These are phyloP conservation scores for Spinus olivaceus DNA, from an alignment of 2,797 vertebrate species.

Conservation along the genomic window DNA sequence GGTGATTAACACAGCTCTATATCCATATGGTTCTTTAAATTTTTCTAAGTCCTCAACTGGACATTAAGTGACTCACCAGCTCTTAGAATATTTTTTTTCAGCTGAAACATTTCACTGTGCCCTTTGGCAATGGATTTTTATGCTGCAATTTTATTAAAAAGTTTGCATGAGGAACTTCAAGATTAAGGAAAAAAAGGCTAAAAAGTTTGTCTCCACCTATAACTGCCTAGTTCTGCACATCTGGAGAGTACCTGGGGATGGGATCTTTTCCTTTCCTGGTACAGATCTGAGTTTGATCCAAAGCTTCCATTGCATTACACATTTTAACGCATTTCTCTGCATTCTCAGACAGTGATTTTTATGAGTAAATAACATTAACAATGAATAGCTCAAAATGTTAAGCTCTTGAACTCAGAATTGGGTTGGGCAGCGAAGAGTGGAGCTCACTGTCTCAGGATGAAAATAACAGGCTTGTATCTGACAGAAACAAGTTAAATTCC, in stretches of 20 bases:
- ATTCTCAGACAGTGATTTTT: slow-evolving; percentile 54
- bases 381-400: slow-evolving; percentile 19
- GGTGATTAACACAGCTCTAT: background rate
- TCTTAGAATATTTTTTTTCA: background rate
- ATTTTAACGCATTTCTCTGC: slow-evolving; percentile 24
- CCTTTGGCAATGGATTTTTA: slow-evolving; percentile 26
- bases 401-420: slow-evolving; percentile 15
- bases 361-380: slow-evolving; percentile 37
- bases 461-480: background rate
- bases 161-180: background rate
- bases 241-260: background rate
- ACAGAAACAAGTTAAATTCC: slow-evolving; percentile 5
- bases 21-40: background rate
- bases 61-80: background rate
- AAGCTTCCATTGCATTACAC: slow-evolving; percentile 9
- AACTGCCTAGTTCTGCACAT: background rate
- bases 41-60: background rate
- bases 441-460: slow-evolving; percentile 3
- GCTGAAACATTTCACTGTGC: slow-evolving; percentile 1
- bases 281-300: slow-evolving; percentile 11
- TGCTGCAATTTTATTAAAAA: background rate
- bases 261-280: background rate
- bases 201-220: background rate
- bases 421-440: background rate
- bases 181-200: background rate